Evolutionary conservation across 2,797 vertebrate species (phyloP), one percentile per base, ranked within the genome.

Genomic region (Protonibea diacanthus): DNA sequence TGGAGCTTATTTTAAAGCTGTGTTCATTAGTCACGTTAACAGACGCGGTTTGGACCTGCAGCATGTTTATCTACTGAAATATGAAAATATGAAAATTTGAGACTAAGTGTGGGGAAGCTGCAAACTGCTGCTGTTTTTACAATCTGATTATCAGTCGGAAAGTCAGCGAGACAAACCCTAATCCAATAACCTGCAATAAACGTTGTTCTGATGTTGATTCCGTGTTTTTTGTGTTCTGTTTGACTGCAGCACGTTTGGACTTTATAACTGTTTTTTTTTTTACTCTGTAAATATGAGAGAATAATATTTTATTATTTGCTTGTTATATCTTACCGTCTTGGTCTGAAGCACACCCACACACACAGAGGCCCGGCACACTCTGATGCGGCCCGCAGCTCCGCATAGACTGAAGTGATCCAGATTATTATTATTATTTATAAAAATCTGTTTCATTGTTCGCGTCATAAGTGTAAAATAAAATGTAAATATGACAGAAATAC

Each of bases 401-500:
- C 33, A 38, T 2, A 15, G 10, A 53, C 33, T 21, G 3, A 12
- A 21, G 25, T 18, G n/a, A 7, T 5, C 21, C 8, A 1, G 29
- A 20, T 27, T 44, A 15, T 21, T 1, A 15, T 21, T 1, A 33
- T 25, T 3, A 7, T 51, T 49, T 25, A 6, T 38, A 38, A 38
- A 38, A 62, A 23, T 8, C 3, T 17, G 5, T 42, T 51, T 23
- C 18, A 33, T 42, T 49, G 1, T n/a, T 66, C 47, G 4, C 47
- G 67, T 14, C 5, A 33, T 38, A 38, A 59, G 14, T 44, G 25
- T 23, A 23, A 52, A 21, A 27, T 44, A 61, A 68, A 76, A 55
- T 17, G 12, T 60, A 20, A 67, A 67, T 15, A 12, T 52, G 11
- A 1, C 17, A 5, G 21, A 11, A 53, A 3, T 8, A n/a, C n/a